Percentiles rank a stretch among this genome's conserved stretches.
phyloP scores from a whole-genome alignment of 1,140 invertebrate genomes.

The Trichogramma pretiosum region DNA sequence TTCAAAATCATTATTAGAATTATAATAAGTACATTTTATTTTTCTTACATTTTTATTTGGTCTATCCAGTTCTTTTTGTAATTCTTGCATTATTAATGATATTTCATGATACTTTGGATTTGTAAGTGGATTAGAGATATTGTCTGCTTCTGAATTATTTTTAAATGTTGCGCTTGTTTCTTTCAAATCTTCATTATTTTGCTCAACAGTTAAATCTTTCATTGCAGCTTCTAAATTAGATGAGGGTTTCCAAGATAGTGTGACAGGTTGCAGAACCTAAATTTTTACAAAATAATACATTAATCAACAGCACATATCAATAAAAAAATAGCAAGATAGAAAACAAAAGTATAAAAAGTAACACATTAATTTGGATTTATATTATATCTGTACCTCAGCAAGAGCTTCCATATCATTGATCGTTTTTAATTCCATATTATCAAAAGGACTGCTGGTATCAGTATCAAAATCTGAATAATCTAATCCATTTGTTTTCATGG shows the following conservation, averaged over 20 bases:
- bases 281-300: constrained; percentile 2
- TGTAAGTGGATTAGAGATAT: constrained; percentile 21
- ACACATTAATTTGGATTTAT: constrained; percentile 18
- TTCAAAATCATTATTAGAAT: too few relatives aligned
- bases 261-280: constrained; percentile 40
- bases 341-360: background rate
- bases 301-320: background rate
- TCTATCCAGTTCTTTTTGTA: constrained; percentile 57
- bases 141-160: constrained; percentile 23
- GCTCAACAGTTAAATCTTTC: constrained; percentile 30
- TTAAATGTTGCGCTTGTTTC: constrained; percentile 21
- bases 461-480: constrained; percentile 77
- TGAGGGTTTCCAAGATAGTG: constrained; percentile 34
- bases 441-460: constrained; percentile 82
- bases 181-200: constrained; percentile 17
- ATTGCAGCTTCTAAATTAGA: constrained; percentile 34
- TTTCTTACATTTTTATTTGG: too few relatives aligned
- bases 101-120: constrained; percentile 54
- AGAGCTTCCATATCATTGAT: constrained; percentile 84
- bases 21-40: too few relatives aligned
- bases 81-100: constrained; percentile 61
- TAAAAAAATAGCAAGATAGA: background rate
- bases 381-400: constrained; percentile 53
- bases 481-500: constrained; percentile 31
- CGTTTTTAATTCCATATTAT: constrained; percentile 82